Base-by-base conservation (phyloP, 2,113 vertebrate genomes). In the Asarcornis scutulata region DNA sequence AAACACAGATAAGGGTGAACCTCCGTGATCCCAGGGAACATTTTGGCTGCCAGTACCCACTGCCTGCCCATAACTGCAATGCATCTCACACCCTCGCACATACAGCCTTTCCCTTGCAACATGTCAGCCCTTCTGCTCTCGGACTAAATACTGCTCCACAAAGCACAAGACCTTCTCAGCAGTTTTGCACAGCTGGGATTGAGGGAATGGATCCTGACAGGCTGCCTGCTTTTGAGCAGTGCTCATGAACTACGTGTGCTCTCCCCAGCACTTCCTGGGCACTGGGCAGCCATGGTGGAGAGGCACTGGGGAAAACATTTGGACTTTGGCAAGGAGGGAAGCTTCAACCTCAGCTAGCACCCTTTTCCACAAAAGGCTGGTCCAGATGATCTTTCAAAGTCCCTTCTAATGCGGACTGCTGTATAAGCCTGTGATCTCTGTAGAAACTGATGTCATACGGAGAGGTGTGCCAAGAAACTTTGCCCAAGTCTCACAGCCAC, bases 41-140 rank as follows among this genome's bases (percentile, higher is more conserved):
- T 32, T 48, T 40, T 62, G n/a, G 40, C 40, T 75, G 36, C 9
- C 78, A 87, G 27, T 48, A 83, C 23, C 7, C 2, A 11, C 3
- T 66, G 36, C 60, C 64, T 79, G 34, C 46, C 67, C 58, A 20
- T 17, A 72, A 66, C 44, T 66, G 44, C 32, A 83, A 32, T 13
- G 50, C 0, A 3, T 29, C 8, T 22, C 62, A 56, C 38, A 2
- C 2, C 0, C 2, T 32, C 13, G 13, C 50, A 48, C 2, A 4
- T 2, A 38, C 25, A 66, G 1, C 27, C 21, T 82, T 78, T 55
- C 40, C 40, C 15, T 34, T 36, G 20, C 13, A 25, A 67, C 13
- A 3, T 27, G 50, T 29, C 21, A n/a, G 55, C 68, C 68, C 38
- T 68, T 50, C 26, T 50, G 40, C 22, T 78, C 21, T 23, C n/a